Evolutionary conservation across 2,113 vertebrate genomes (phyloP).

Genomic region (Verasper variegatus): DNA sequence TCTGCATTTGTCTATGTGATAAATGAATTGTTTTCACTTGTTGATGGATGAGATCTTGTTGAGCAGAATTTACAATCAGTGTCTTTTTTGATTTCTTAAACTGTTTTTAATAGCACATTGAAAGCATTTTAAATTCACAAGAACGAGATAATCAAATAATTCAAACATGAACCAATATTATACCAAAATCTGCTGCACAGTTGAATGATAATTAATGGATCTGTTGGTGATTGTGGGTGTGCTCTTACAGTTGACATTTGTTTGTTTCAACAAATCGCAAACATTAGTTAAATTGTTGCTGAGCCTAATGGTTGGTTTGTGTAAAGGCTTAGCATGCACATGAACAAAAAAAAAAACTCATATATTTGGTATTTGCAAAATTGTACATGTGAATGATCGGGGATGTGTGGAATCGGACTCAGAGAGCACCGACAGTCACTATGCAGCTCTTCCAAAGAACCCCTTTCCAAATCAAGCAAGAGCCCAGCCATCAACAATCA

Average conservation of each 20-base stretch:
- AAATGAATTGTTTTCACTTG: conserved; percentile 33
- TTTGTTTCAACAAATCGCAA: background rate
- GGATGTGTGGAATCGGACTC: too few species aligned
- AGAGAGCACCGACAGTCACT: background rate
- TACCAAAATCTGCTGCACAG: background rate
- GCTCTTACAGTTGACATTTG: background rate
- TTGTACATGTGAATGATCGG: too few species aligned
- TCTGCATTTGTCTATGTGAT: conserved; percentile 13
- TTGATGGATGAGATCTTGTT: conserved; percentile 69
- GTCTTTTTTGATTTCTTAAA: background rate
- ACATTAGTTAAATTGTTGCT: background rate
- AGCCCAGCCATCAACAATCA: conserved; percentile 70
- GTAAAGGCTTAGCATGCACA: too few species aligned
- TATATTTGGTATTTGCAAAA: too few species aligned
- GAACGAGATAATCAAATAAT: conserved; percentile 3
- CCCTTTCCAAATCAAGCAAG: conserved; percentile 31
- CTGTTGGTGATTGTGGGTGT: background rate
- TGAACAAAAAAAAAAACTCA: too few species aligned
- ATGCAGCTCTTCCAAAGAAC: too few species aligned
- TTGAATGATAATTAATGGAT: background rate
- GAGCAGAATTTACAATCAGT: background rate
- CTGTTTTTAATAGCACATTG: background rate
- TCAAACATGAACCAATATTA: background rate
- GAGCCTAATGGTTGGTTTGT: background rate
- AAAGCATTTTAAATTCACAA: background rate